Base-by-base conservation (phyloP, 2,797 vertebrate species). In the Anabacerthia variegaticeps region DNA sequence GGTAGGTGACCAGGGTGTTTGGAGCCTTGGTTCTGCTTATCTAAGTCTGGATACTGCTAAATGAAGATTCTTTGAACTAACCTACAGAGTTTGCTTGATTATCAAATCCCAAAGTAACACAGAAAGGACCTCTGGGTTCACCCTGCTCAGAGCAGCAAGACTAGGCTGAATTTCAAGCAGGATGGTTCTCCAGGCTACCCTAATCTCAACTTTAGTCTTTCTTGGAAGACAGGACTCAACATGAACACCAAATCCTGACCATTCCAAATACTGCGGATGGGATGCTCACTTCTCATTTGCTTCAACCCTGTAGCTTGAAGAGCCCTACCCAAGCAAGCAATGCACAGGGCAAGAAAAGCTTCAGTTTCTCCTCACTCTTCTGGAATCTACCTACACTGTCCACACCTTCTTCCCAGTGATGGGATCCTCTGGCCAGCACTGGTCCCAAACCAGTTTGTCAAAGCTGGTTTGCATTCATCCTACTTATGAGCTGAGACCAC, bases 111-210 rank as follows among this genome's bases (percentile, higher is more conserved):
- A 68, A 41, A 81, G 49, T 4, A 68, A 39, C 0, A 0, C 39
- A 26, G 32, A 51, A 86, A 15, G 44, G 43, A 69, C 16, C 32
- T 52, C 36, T 74, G 48, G 21, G 34, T 67, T 46, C 15, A 23
- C 13, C 41, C 21, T 44, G 77, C 73, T 46, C 62, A 39, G 52
- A 52, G 39, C 71, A 92, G 54, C 27, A 58, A 27, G 66, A 43
- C 22, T 21, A 73, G 54, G 36, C 43, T 44, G 34, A 18, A 21
- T 69, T 34, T 76, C 8, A 2, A 66, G 59, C 27, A 59, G n/a
- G 28, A 24, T 0, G 1, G 36, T 19, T 21, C 43, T 66, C 1
- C 1, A 62, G 41, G 48, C 22, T 59, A 59, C 6, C 21, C 28
- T 13, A 17, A 55, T 23, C 46, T 62, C 43, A 51, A 9, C 32